Conservation (phyloP, 2,888 invertebrate species). For the Meiosimyza decipiens region DNA sequence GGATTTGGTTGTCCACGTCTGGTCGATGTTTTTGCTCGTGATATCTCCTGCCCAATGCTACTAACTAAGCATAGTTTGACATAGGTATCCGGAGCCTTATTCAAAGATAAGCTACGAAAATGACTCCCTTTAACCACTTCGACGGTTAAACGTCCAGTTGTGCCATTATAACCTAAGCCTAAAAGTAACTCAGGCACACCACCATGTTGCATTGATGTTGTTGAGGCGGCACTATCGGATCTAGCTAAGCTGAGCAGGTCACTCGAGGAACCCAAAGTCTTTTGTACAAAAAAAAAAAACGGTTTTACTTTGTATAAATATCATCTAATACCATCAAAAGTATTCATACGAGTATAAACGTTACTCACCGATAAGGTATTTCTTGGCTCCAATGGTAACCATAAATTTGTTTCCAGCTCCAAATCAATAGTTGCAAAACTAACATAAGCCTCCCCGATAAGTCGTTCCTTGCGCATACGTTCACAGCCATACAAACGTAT, state of each 20-base stretch:
- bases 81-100: constrained; percentile 91
- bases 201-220: constrained; percentile 89
- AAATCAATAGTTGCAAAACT: constrained; percentile 91
- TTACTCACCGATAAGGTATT: constrained; percentile 70
- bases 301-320: background rate
- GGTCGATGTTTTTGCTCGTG: constrained; percentile 91
- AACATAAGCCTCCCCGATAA: constrained; percentile 91
- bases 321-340: too few species aligned
- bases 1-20: constrained; percentile 95
- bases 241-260: constrained; percentile 84
- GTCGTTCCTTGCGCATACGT: constrained; percentile 89
- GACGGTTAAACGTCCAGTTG: constrained; percentile 91
- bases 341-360: background rate
- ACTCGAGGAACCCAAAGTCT: constrained; percentile 70
- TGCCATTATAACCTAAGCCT: constrained; percentile 92
- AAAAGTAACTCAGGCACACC: constrained; percentile 91
- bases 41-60: constrained; percentile 93
- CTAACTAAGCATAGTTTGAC: constrained; percentile 92
- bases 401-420: constrained; percentile 89
- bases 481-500: constrained; percentile 93
- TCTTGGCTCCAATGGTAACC: constrained; percentile 86
- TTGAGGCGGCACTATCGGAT: constrained; percentile 94
- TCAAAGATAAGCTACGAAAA: constrained; percentile 79
- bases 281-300: background rate
- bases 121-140: constrained; percentile 81